Evolutionary conservation across 2,888 invertebrate species (phyloP), one percentile per base, ranked within the genome.

Genomic region (Ashinkailepas kermadecensis): DNA sequence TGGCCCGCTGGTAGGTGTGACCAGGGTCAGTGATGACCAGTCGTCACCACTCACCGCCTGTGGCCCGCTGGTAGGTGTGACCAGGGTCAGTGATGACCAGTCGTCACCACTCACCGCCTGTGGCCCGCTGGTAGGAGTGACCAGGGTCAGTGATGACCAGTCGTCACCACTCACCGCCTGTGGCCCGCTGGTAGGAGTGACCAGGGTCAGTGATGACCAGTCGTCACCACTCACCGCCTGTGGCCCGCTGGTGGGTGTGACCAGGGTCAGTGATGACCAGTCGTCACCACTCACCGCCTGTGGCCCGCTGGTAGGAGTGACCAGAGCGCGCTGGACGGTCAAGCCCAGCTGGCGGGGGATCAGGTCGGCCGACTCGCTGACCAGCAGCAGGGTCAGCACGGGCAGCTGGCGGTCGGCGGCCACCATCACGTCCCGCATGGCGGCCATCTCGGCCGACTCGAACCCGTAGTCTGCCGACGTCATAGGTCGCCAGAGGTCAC

Each of bases 371-470:
- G 70, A 0, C 70, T 70, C 39, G 39, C 15, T 15, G 25, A 15
- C 25, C 70, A 70, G 25, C 70, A 70, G 39, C 25, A 70, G 70
- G 6, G 70, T 70, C 70, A 70, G 70, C 39, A 70, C 39, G 12
- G 70, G 70, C 15, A 70, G 70, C 70, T 25, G 70, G 4, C 70
- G 39, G 15, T 7, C 70, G 4, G 70, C 25, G 15, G 25, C 70
- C 70, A 39, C 39, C 70, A 70, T 70, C 70, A 23, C 70, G 39
- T 70, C 70, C 70, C 39, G 70, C 70, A 70, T 70, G 6, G 70
- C 70, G 39, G 25, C 70, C 39, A 15, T 25, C 70, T 70, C 70
- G 25, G 23, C 25, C 39, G 70, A 70, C 70, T 70, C 70, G 39
- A 70, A 70, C 23, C 39, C 70, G 39, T 70, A 70, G 70, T 70